These are phyloP conservation scores for Nephrotoma flavescens DNA, from an alignment of 2,888 invertebrate genomes.

Conservation along the genomic window DNA sequence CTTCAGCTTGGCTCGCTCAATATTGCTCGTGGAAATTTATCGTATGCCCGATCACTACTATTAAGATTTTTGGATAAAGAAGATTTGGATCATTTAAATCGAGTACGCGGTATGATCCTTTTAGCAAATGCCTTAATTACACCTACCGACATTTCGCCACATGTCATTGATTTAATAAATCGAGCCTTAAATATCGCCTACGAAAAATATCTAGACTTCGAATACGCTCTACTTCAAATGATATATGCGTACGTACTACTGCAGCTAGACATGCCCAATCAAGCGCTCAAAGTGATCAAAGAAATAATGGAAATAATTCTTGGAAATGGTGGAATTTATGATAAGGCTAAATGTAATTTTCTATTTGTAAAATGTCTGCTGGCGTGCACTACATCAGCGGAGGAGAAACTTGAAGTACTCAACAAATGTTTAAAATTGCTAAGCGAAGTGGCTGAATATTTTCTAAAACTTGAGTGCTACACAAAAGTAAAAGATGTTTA, in stretches of 20 bases:
- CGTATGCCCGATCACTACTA: conserved; percentile 25
- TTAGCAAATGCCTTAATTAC: conserved; percentile 47
- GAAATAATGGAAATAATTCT: conserved; percentile 55
- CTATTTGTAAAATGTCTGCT: conserved; percentile 66
- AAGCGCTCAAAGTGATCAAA: conserved; percentile 56
- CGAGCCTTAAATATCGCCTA: conserved; percentile 60
- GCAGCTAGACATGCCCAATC: conserved; percentile 58
- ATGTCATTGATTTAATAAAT: conserved; percentile 43
- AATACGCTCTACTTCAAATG: conserved; percentile 58
- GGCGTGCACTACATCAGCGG: conserved; percentile 40
- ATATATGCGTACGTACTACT: conserved; percentile 67
- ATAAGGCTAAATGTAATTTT: conserved; percentile 60
- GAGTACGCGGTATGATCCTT: conserved; percentile 52
- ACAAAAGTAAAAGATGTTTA: conserved; percentile 51
- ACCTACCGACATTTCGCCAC: conserved; percentile 34
- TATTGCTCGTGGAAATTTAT: conserved; percentile 29
- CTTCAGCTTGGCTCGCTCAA: conserved; percentile 33
- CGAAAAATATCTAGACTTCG: conserved; percentile 61
- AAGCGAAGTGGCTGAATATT: conserved; percentile 50
- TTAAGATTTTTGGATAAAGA: conserved; percentile 20
- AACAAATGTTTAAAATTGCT: conserved; percentile 35
- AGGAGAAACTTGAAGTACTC: conserved; percentile 35
- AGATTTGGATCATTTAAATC: conserved; percentile 31
- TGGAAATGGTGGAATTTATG: conserved; percentile 68
- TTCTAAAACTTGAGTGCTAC: conserved; percentile 60